Conservation (phyloP, 2,888 invertebrate species). For the Ariolimax columbianus region DNA sequence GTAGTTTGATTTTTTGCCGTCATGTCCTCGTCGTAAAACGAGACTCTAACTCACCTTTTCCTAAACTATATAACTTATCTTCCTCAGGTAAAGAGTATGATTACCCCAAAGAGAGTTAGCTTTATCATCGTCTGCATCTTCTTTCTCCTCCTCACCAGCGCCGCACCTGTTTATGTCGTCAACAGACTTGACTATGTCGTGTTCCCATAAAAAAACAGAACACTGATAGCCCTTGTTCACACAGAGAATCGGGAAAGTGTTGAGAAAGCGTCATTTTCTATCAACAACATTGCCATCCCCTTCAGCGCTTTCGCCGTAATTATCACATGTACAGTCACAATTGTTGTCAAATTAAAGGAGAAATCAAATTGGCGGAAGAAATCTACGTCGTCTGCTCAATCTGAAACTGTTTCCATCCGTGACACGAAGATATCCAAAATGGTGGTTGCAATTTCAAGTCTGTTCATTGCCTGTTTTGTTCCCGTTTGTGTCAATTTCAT, state of each 20-base stretch:
- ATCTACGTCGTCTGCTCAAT: not conserved
- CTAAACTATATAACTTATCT: too few species aligned
- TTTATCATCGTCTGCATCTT: conserved; percentile 10
- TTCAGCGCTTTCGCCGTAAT: conserved; percentile 5
- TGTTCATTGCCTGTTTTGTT: conserved; percentile 29
- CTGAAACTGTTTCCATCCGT: not conserved
- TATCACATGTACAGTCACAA: not conserved
- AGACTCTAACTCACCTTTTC: too few species aligned
- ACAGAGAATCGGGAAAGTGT: conserved; percentile 4
- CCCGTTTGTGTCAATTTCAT: conserved; percentile 29
- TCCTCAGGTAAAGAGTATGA: conserved; percentile 21
- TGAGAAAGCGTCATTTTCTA: conserved; percentile 5
- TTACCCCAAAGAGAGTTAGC: not conserved
- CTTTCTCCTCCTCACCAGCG: conserved; percentile 19
- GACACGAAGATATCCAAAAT: conserved; percentile 31
- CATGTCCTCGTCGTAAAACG: too few species aligned
- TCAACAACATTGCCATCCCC: conserved; percentile 12
- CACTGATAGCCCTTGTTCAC: conserved; percentile 14
- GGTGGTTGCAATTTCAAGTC: conserved; percentile 28
- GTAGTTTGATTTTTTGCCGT: too few species aligned
- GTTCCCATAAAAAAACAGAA: conserved; percentile 13
- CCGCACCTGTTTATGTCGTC: conserved; percentile 16
- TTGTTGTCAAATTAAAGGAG: not conserved
- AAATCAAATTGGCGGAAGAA: conserved; percentile 22
- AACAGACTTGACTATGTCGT: conserved; percentile 12